Conservation (phyloP, 1,140 invertebrate species). For the Drosophila pectinifera region DNA sequence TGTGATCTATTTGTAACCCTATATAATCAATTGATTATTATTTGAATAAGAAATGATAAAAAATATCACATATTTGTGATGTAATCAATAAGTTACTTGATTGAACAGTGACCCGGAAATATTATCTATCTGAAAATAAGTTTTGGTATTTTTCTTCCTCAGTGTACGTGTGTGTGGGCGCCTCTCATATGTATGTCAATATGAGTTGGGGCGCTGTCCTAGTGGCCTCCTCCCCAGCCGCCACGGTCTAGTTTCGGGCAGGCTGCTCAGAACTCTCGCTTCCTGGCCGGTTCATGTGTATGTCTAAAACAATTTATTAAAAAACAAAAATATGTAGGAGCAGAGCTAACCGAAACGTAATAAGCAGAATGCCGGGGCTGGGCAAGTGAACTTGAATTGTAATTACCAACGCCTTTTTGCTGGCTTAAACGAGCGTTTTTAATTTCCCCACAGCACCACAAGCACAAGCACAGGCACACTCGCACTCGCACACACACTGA, state of each 20-base stretch:
- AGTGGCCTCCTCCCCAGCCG: constrained; percentile 24
- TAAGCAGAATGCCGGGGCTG: constrained; percentile 44
- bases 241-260: constrained; percentile 61
- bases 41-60: neutral
- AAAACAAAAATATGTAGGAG: constrained; percentile 64
- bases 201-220: constrained; percentile 45
- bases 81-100: neutral
- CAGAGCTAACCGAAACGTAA: constrained; percentile 28
- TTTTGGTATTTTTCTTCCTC: neutral
- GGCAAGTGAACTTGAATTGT: constrained; percentile 78
- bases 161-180: constrained; percentile 19
- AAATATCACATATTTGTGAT: neutral
- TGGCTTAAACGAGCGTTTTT: constrained; percentile 58
- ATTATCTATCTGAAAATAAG: neutral
- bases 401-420: constrained; percentile 72
- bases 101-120: neutral
- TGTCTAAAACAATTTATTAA: constrained; percentile 73
- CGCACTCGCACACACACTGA: constrained; percentile 19
- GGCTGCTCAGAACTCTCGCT: constrained; percentile 20
- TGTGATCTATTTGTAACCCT: neutral
- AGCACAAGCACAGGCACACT: constrained; percentile 24
- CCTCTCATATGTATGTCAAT: constrained; percentile 65
- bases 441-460: constrained; percentile 54
- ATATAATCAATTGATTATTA: too few species aligned
- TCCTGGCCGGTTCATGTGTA: constrained; percentile 26